These are phyloP conservation scores for Lucinisca nassula DNA, from an alignment of 2,888 invertebrate species.

Conservation along the genomic window DNA sequence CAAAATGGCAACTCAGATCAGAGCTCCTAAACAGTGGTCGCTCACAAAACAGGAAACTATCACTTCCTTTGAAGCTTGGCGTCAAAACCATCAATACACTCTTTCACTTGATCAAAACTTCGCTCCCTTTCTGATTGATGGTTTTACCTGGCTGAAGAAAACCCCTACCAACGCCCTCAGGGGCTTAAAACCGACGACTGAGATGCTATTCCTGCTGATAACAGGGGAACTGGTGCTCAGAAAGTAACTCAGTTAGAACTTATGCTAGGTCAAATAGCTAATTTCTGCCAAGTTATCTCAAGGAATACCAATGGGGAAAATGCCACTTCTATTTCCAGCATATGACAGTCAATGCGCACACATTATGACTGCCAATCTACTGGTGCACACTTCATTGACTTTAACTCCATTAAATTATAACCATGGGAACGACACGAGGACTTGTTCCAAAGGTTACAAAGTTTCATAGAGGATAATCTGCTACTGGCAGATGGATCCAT, in stretches of 20 bases:
- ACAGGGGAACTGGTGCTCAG: slow-evolving; percentile 34
- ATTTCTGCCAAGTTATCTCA: slow-evolving; percentile 57
- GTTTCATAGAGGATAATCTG: slow-evolving; percentile 65
- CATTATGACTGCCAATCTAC: slow-evolving; percentile 66
- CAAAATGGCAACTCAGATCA: neutral
- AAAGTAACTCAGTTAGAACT: slow-evolving; percentile 50
- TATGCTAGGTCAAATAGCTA: slow-evolving; percentile 67
- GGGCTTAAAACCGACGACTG: slow-evolving; percentile 41
- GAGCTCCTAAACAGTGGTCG: slow-evolving; percentile 43
- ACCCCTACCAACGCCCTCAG: slow-evolving; percentile 30
- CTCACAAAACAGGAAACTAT: slow-evolving; percentile 34
- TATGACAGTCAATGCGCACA: slow-evolving; percentile 59
- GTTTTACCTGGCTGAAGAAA: slow-evolving; percentile 60
- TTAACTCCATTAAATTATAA: slow-evolving; percentile 47
- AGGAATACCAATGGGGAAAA: slow-evolving; percentile 60
- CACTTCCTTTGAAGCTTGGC: no score
- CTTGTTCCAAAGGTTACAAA: slow-evolving; percentile 58
- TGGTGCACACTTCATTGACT: slow-evolving; percentile 61
- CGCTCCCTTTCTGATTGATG: slow-evolving; percentile 37
- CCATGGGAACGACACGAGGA: slow-evolving; percentile 65
- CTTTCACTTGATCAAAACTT: slow-evolving; percentile 39
- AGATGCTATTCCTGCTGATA: slow-evolving; percentile 17
- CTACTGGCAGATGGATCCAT: slow-evolving; percentile 41
- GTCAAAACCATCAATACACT: no score
- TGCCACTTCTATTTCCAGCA: slow-evolving; percentile 44